Percentiles rank a stretch among this genome's conserved stretches.
These are phyloP conservation scores for Petrocephalus zakoni DNA, from an alignment of 2,113 vertebrate genomes.

Conservation along the genomic window DNA sequence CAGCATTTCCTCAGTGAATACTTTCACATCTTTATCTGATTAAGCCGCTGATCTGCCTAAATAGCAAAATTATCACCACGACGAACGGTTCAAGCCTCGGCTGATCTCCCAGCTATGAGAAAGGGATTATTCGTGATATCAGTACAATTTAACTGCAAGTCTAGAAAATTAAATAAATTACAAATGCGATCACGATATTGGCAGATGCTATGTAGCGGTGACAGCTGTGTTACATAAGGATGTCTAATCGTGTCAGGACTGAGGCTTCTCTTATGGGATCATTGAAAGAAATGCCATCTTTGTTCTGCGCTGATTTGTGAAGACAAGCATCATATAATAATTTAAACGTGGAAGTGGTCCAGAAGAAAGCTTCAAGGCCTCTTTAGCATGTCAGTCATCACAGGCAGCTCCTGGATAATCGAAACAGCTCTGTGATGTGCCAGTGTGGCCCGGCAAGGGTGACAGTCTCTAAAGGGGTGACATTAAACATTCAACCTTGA, in stretches of 20 bases:
- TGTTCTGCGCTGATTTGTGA: background rate
- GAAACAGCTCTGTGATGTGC: background rate
- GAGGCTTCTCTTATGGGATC: background rate
- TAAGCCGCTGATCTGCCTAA: background rate
- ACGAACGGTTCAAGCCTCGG: background rate
- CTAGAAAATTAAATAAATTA: background rate
- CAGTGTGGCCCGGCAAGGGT: background rate
- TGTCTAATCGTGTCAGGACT: background rate
- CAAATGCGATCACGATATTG: background rate
- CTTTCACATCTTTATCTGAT: background rate
- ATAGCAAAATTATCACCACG: background rate
- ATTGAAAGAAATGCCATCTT: background rate
- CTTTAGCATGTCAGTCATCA: background rate
- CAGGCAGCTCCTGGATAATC: background rate
- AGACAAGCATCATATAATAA: background rate
- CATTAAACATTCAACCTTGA: slow-evolving; percentile 7
- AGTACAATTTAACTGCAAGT: background rate
- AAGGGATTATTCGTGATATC: background rate
- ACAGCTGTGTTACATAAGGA: background rate
- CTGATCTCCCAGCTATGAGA: background rate
- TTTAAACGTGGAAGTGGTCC: background rate
- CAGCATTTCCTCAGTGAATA: background rate
- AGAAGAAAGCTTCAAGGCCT: background rate
- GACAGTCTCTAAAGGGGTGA: slow-evolving; percentile 1
- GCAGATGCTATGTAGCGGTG: background rate